Evolutionary conservation across 2,888 invertebrate species (phyloP).

Genomic region (Meliscaeva auricollis): DNA sequence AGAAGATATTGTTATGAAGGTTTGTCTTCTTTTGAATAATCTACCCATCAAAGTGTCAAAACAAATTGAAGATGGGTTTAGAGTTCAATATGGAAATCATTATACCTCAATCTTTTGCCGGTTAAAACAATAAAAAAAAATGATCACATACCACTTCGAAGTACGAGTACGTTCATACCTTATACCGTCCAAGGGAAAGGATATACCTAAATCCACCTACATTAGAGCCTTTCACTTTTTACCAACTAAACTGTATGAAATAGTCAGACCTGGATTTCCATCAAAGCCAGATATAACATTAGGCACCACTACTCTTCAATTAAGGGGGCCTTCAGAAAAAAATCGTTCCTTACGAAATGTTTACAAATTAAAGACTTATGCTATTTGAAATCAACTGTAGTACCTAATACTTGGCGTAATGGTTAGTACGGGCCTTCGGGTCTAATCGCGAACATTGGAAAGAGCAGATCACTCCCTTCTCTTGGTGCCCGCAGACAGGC

Average conservation of each 20-base stretch:
- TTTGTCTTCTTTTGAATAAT: background rate
- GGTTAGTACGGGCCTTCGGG: no score
- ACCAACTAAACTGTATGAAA: slow-evolving; percentile 3
- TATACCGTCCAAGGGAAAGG: slow-evolving; percentile 47
- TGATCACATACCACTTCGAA: background rate
- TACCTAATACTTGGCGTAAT: no score
- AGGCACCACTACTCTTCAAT: no score
- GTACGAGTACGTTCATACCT: background rate
- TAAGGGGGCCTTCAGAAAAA: background rate
- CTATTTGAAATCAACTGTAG: no score
- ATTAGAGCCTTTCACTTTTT: slow-evolving; percentile 67
- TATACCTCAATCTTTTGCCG: slow-evolving; percentile 12
- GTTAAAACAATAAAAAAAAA: background rate
- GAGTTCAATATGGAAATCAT: slow-evolving; percentile 60
- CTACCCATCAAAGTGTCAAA: slow-evolving; percentile 56
- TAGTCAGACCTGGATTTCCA: background rate
- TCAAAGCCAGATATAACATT: no score
- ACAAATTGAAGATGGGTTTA: slow-evolving; percentile 48
- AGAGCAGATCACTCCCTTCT: no score
- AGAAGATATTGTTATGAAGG: background rate
- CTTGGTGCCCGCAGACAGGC: no score
- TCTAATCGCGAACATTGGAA: no score
- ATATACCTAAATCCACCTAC: slow-evolving; percentile 63
- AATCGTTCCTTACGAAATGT: no score
- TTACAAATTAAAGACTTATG: no score